Conservation (phyloP, 2,888 invertebrate genomes). For the Calameuta idolon region DNA sequence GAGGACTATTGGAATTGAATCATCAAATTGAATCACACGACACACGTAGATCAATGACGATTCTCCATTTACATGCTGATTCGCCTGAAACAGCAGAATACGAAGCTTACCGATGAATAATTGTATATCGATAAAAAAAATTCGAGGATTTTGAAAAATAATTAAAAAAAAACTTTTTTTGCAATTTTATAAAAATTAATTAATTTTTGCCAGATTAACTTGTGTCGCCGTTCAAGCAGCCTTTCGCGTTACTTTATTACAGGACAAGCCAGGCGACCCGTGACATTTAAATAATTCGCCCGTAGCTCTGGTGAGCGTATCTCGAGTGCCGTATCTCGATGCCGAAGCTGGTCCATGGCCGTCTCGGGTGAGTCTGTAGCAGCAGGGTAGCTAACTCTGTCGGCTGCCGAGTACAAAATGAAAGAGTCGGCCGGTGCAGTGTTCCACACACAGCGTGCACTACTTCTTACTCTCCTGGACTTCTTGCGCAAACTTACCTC, state of each 20-base stretch:
- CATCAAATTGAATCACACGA: neutral
- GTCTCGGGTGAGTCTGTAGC: slow-evolving; percentile 6
- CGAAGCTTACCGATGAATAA: neutral
- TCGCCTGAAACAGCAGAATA: neutral
- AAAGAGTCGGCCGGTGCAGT: neutral
- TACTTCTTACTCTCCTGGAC: neutral
- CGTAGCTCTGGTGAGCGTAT: slow-evolving; percentile 1
- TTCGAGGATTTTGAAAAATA: neutral
- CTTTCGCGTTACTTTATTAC: slow-evolving; percentile 32
- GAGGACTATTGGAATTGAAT: neutral
- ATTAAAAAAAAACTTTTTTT: too few relatives aligned
- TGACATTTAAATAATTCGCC: slow-evolving; percentile 30
- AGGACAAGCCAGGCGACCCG: slow-evolving; percentile 25
- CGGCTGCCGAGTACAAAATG: neutral
- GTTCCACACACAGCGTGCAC: neutral
- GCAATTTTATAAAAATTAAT: neutral
- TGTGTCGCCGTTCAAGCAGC: neutral
- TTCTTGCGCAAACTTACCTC: neutral
- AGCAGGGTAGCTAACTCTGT: neutral
- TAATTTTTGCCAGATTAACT: neutral
- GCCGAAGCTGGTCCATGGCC: slow-evolving; percentile 1
- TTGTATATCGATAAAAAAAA: neutral
- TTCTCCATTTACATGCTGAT: neutral
- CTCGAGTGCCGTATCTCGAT: slow-evolving; percentile 1
- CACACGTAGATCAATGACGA: neutral